These are phyloP conservation scores for Leptopilina syphax DNA, from an alignment of 2,888 invertebrate genomes.

Conservation along the genomic window DNA sequence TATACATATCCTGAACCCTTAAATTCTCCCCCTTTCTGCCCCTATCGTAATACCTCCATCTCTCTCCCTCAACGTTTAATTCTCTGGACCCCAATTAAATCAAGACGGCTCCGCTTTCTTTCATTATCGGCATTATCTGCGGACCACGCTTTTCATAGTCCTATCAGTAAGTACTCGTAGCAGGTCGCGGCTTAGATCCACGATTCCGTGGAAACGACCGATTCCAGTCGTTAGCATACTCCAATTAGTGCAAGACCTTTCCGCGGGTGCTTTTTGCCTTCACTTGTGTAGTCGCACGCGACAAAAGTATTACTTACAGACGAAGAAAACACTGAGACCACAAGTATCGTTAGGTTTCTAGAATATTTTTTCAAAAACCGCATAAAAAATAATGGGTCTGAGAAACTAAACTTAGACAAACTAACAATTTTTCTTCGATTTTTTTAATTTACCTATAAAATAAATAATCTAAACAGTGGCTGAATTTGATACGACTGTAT, in stretches of 20 bases:
- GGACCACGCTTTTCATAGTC: conserved; percentile 66
- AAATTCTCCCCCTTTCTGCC: conserved; percentile 42
- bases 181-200: conserved; percentile 66
- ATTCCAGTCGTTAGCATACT: conserved; percentile 70
- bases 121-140: conserved; percentile 71
- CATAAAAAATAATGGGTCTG: too few relatives aligned
- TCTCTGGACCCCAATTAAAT: conserved; percentile 68
- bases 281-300: conserved; percentile 3
- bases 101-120: conserved; percentile 61
- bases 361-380: neutral
- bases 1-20: conserved; percentile 36
- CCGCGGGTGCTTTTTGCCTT: conserved; percentile 61
- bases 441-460: too few relatives aligned
- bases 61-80: conserved; percentile 63
- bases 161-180: conserved; percentile 52
- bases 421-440: too few relatives aligned
- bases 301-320: conserved; percentile 27
- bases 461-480: too few relatives aligned
- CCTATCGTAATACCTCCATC: conserved; percentile 61
- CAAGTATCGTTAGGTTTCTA: neutral
- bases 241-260: conserved; percentile 73
- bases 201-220: conserved; percentile 73
- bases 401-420: too few relatives aligned
- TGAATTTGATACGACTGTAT: too few relatives aligned
- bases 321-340: conserved; percentile 8